Evolutionary conservation across 2,797 vertebrate genomes (phyloP).

Genomic region (Otolemur crassicaudatus): DNA sequence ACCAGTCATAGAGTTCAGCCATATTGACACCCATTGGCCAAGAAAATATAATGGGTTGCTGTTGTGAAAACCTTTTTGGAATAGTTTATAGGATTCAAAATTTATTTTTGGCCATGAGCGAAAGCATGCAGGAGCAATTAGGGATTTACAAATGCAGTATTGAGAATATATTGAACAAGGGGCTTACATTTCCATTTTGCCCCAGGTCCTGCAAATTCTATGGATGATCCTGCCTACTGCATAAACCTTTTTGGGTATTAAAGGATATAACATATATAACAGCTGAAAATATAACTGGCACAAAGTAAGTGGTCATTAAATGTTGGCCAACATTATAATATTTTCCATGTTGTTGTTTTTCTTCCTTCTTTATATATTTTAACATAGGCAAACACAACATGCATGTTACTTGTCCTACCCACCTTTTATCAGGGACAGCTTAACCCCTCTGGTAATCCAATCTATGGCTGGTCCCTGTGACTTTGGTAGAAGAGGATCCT

Average conservation of each 20-base stretch:
- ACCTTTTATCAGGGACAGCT: not conserved
- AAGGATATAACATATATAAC: not conserved
- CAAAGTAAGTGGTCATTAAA: not conserved
- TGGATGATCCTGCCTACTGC: not conserved
- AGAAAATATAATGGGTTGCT: not conserved
- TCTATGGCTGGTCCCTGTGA: not conserved
- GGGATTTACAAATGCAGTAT: not conserved
- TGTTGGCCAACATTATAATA: not conserved
- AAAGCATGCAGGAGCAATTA: constrained; percentile 23
- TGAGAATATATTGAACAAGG: not conserved
- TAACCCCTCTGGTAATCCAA: not conserved
- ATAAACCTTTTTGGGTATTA: not conserved
- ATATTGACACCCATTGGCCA: not conserved
- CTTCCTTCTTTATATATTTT: not conserved
- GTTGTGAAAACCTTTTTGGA: not conserved
- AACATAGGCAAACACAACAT: not conserved
- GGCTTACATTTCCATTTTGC: not conserved
- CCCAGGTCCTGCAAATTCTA: not conserved
- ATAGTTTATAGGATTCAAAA: not conserved
- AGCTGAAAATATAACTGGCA: not conserved
- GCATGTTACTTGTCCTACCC: not conserved
- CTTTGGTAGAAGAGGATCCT: not conserved
- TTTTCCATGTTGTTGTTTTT: not conserved
- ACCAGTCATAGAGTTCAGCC: constrained; percentile 27
- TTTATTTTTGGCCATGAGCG: not conserved